A percentile compares a stretch with the other conserved stretches of the same genome.
Evolutionary conservation across 2,797 vertebrate genomes (phyloP).

Genomic region (Aldrovandia affinis): DNA sequence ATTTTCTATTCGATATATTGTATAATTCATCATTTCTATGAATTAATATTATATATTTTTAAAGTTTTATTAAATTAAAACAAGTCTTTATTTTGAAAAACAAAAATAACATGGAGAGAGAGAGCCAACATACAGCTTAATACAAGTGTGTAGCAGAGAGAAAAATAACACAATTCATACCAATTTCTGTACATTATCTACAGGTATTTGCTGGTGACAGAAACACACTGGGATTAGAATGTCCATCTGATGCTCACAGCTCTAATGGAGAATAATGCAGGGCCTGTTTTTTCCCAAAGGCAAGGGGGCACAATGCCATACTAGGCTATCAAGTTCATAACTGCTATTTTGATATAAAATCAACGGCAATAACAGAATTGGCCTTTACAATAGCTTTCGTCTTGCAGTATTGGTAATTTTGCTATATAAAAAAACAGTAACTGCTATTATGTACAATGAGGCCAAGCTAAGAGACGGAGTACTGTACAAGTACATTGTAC

Average conservation of each 20-base stretch:
- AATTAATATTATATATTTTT: conserved; percentile 61
- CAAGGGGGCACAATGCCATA: conserved; percentile 1
- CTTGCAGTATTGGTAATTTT: conserved; percentile 32
- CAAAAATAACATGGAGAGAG: conserved; percentile 51
- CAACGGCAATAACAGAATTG: conserved; percentile 42
- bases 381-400: conserved; percentile 33
- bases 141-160: conserved; percentile 49
- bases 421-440: conserved; percentile 26
- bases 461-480: conserved; percentile 35
- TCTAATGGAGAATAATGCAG: conserved; percentile 41
- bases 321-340: conserved; percentile 6
- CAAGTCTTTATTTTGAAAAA: conserved; percentile 38
- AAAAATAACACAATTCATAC: conserved; percentile 50
- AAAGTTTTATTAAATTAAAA: conserved; percentile 78
- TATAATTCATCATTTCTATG: conserved; percentile 68
- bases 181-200: conserved; percentile 77
- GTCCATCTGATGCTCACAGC: conserved; percentile 46
- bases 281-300: conserved; percentile 21
- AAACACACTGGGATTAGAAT: conserved; percentile 48
- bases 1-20: conserved; percentile 62
- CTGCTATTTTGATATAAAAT: conserved; percentile 29
- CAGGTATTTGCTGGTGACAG: conserved; percentile 63
- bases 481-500: conserved; percentile 29
- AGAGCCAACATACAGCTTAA: conserved; percentile 47
- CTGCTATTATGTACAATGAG: conserved; percentile 41